Evolutionary conservation across 2,888 invertebrate genomes (phyloP).

Genomic region (Trissonchulus sp.): DNA sequence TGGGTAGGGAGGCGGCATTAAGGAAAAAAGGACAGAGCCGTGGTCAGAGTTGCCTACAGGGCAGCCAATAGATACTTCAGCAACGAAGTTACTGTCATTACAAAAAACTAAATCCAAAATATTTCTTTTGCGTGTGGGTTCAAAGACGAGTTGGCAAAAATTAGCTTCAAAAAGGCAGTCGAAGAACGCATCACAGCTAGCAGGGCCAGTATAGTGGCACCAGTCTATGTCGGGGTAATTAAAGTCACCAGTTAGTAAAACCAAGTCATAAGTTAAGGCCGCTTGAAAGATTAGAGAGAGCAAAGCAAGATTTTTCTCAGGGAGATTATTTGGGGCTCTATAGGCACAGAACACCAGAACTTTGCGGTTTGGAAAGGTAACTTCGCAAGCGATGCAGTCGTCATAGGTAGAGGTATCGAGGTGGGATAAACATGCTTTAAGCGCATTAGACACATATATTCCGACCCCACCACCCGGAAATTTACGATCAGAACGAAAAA

Average conservation of each 20-base stretch:
- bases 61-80: slow-evolving; percentile 1
- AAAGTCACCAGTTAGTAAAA: slow-evolving; percentile 10
- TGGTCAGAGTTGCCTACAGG: neutral
- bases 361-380: neutral
- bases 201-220: neutral
- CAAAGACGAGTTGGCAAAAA: neutral
- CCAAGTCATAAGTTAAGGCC: neutral
- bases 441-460: neutral
- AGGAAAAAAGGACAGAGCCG: neutral
- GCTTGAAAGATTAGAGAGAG: neutral
- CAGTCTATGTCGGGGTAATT: slow-evolving; percentile 3
- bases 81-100: neutral
- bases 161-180: neutral
- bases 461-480: neutral
- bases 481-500: neutral
- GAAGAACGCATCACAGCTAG: neutral
- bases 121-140: neutral
- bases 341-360: neutral
- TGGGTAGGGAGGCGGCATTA: no score
- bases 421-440: neutral
- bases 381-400: neutral
- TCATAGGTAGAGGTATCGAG: neutral
- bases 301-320: neutral
- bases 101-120: slow-evolving; percentile 6
- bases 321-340: neutral